These are phyloP conservation scores for Enteromius trimaculatus DNA, from an alignment of 2,797 vertebrate species.

Conservation along the genomic window DNA sequence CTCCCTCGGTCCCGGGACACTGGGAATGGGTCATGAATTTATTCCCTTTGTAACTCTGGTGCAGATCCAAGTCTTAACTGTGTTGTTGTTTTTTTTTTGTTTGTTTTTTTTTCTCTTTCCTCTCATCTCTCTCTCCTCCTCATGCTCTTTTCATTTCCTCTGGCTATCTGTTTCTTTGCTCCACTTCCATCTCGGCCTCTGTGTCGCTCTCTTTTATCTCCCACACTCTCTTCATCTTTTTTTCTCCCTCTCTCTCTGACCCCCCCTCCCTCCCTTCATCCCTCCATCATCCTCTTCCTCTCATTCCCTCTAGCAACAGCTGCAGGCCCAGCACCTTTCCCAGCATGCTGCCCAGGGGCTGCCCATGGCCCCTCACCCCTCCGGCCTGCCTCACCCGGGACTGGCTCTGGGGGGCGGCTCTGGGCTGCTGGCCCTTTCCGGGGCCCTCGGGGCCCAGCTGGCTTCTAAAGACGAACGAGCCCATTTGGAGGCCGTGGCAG, in stretches of 20 bases:
- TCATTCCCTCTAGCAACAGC: constrained; percentile 82
- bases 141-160: constrained; percentile 42
- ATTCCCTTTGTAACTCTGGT: constrained; percentile 51
- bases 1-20: constrained; percentile 7
- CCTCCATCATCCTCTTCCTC: constrained; percentile 28
- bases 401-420: constrained; percentile 85
- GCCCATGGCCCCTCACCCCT: constrained; percentile 86
- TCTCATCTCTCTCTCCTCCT: constrained; percentile 37
- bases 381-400: constrained; percentile 79
- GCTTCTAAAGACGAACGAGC: constrained; percentile 87
- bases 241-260: constrained; percentile 21
- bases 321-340: constrained; percentile 91
- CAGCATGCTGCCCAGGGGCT: constrained; percentile 88
- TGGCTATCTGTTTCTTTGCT: constrained; percentile 40
- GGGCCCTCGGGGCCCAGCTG: constrained; percentile 86
- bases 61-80: constrained; percentile 46
- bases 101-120: neutral
- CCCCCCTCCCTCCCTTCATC: constrained; percentile 39
- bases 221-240: constrained; percentile 21
- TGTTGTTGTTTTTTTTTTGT: neutral
- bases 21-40: constrained; percentile 55
- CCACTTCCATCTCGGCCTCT: constrained; percentile 31
- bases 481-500: constrained; percentile 76
- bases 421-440: constrained; percentile 84
- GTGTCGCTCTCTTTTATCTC: constrained; percentile 24